These are phyloP conservation scores for Melanotaenia nigrans DNA, from an alignment of 2,797 vertebrate species.

Conservation along the genomic window DNA sequence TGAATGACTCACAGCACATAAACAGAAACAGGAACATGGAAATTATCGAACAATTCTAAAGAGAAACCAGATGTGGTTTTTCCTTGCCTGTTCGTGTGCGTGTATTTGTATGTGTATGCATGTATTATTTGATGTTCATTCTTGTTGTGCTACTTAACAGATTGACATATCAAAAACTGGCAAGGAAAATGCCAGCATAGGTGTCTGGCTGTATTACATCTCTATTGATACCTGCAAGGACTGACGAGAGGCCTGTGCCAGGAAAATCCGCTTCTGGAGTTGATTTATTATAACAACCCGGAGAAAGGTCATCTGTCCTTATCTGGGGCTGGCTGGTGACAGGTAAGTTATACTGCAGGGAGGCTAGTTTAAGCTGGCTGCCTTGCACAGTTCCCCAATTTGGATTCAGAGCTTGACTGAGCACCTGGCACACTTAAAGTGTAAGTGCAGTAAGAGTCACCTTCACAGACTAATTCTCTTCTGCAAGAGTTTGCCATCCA, in stretches of 20 bases:
- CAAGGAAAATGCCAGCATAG: constrained; percentile 58
- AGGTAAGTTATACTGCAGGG: constrained; percentile 75
- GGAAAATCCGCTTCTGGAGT: constrained; percentile 67
- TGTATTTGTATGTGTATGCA: constrained; percentile 16
- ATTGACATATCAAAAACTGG: constrained; percentile 70
- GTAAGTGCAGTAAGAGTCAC: constrained; percentile 78
- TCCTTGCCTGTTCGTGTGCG: constrained; percentile 2
- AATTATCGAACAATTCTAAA: not conserved
- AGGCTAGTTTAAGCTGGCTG: constrained; percentile 48
- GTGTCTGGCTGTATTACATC: constrained; percentile 64
- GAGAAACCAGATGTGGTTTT: constrained; percentile 1
- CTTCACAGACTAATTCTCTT: constrained; percentile 74
- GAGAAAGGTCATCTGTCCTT: constrained; percentile 82
- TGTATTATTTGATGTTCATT: constrained; percentile 16
- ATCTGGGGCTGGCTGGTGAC: constrained; percentile 73
- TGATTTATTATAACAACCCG: constrained; percentile 78
- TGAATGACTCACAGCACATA: not conserved
- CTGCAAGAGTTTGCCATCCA: constrained; percentile 37
- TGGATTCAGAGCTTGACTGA: constrained; percentile 70
- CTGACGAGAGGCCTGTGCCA: constrained; percentile 53
- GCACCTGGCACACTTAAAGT: constrained; percentile 68
- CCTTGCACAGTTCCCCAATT: constrained; percentile 55
- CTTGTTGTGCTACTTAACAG: constrained; percentile 49
- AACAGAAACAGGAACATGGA: not conserved
- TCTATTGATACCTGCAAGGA: constrained; percentile 70